Base-by-base conservation (phyloP, 2,797 vertebrate genomes). In the Xenopus petersii region DNA sequence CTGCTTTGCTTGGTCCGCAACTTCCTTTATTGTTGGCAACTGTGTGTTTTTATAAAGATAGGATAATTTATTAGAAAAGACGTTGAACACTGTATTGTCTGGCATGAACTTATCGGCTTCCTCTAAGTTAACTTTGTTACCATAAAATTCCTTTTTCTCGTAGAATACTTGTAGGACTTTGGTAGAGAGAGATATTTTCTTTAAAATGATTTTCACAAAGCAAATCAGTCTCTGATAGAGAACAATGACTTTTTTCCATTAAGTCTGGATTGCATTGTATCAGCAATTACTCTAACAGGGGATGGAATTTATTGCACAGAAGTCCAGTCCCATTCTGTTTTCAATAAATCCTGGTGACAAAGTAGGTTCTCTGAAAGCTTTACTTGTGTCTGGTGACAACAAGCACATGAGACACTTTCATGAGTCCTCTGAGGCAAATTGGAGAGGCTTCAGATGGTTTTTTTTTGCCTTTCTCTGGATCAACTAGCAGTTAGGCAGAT, bases 311-410 rank as follows among this genome's bases (percentile, higher is more conserved):
- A 74, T 48, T 88, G 83, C 84, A 90, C 92, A 89, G 82, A 87
- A 84, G 84, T 92, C 93, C 88, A 92, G 86, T 82, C 84, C 88
- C 90, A 91, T 84, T 82, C 74, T 12, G 75, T 82, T 76, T 74
- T 76, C 65, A 68, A 80, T 80, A 70, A 75, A 81, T 82, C 73
- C 83, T 77, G 84, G 76, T 86, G 85, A 67, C 4, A 55, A 82
- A 81, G 86, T 54, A 75, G 69, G 21, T 10, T 6, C n/a, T 75
- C 75, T 1, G 72, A 82, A 81, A 61, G 79, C 72, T 77, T 76
- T 49, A 60, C 24, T 24, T 71, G 21, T 51, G 15, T 73, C 10
- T 81, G 64, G 30, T 63, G 75, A 77, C 72, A 70, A 79, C 67
- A 72, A 71, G 58, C 24, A 76, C 73, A 75, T 70, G 76, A 71